phyloP scores from a whole-genome alignment of 2,113 vertebrate genomes.

The Recurvirostra avosetta region DNA sequence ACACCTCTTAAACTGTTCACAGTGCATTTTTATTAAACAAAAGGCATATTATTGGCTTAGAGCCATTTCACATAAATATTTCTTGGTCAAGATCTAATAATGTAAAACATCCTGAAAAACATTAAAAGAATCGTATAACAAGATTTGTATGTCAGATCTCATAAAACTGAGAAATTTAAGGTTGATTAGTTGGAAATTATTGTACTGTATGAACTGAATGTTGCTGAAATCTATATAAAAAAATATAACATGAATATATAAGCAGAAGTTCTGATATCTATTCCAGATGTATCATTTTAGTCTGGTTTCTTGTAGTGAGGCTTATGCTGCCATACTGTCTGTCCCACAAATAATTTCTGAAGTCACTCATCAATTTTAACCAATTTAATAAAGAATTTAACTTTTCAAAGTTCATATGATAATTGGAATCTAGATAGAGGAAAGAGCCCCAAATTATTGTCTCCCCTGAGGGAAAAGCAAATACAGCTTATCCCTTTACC shows the following conservation, averaged over 20 bases:
- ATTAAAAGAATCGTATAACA: slow-evolving; percentile 56
- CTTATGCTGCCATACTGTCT: not conserved
- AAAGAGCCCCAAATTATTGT: not conserved
- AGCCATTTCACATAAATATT: slow-evolving; percentile 72
- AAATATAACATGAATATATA: not conserved
- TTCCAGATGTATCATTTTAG: slow-evolving; percentile 34
- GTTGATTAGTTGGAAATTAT: slow-evolving; percentile 63
- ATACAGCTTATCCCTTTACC: not conserved
- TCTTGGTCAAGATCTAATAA: slow-evolving; percentile 68
- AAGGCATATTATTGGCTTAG: slow-evolving; percentile 65
- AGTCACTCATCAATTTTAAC: not conserved
- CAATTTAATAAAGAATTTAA: not conserved
- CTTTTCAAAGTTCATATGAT: not conserved
- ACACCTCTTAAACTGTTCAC: slow-evolving; percentile 67
- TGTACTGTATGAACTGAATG: not conserved
- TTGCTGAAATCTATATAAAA: slow-evolving; percentile 15
- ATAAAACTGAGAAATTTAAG: slow-evolving; percentile 64
- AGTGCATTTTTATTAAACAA: slow-evolving; percentile 69
- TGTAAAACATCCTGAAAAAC: slow-evolving; percentile 62
- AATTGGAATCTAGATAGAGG: not conserved
- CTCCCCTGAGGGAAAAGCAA: not conserved
- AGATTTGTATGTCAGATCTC: slow-evolving; percentile 47
- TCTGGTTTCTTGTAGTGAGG: not conserved
- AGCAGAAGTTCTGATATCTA: not conserved
- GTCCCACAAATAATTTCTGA: not conserved